phyloP scores from a whole-genome alignment of 2,797 vertebrate species.

The Novumbra hubbsi region DNA sequence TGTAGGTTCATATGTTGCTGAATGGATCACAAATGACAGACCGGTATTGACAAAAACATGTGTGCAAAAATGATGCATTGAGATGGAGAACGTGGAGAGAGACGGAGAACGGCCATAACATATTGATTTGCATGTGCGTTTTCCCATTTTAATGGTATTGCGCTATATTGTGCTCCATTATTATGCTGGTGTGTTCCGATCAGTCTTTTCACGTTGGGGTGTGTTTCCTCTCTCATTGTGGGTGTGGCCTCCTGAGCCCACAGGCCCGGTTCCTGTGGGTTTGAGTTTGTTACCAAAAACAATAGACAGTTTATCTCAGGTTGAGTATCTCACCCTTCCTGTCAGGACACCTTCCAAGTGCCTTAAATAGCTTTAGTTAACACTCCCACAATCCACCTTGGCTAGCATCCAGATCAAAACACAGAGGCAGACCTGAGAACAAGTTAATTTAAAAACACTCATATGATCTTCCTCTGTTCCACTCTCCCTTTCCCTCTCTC shows the following conservation, averaged over 20 bases:
- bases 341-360: constrained; percentile 71
- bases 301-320: constrained; percentile 62
- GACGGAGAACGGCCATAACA: constrained; percentile 56
- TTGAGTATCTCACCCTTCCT: constrained; percentile 59
- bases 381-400: constrained; percentile 37
- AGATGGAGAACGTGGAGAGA: constrained; percentile 47
- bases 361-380: constrained; percentile 59
- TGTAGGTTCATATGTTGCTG: constrained; percentile 54
- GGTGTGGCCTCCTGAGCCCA: neutral
- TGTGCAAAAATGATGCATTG: constrained; percentile 57
- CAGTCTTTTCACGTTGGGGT: constrained; percentile 40
- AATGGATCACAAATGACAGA: constrained; percentile 59
- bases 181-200: constrained; percentile 36
- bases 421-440: neutral
- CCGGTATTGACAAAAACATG: constrained; percentile 70
- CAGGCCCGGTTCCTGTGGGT: neutral
- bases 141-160: constrained; percentile 53
- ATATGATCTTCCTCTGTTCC: neutral
- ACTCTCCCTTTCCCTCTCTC: neutral
- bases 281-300: constrained; percentile 44
- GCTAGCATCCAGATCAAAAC: constrained; percentile 29
- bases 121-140: constrained; percentile 61
- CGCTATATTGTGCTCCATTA: neutral
- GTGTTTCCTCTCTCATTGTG: constrained; percentile 3
- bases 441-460: neutral